Evolutionary conservation across 2,888 invertebrate genomes (phyloP), one percentile per base, ranked within the genome.

Genomic region (Drosophila crucigera): DNA sequence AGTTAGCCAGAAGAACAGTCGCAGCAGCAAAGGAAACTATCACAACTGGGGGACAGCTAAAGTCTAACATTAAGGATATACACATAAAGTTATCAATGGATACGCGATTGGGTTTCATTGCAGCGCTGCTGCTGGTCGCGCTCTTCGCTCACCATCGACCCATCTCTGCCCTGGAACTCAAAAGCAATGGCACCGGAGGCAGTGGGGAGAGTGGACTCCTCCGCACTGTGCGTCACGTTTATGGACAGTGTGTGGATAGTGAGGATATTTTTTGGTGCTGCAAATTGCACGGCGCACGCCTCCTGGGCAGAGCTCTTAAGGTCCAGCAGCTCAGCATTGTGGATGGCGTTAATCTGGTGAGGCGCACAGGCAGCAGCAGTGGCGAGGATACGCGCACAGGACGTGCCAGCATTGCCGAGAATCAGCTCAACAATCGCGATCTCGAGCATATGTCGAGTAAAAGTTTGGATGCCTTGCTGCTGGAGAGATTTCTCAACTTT

Each of bases 211-310:
- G 89, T 68, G 91, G 92, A 14, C 66, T 93, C 22, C 71, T 92
- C 28, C 91, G 91, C 62, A 92, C 91, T 0, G 68, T 93, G n/a
- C 90, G 91, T n/a, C 93, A 93, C 62, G 86, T 93, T 4, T 93
- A 92, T 66, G 88, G 83, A 30, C 95, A 95, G 90, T 96, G 96
- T 91, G 94, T 95, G 80, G 94, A 94, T 73, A 95, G 95, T 54
- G 94, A 95, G 75, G 95, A 96, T 87, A 94, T 96, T 61, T 93
- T 95, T 80, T 95, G 95, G 94, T 97, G 96, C 91, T 94, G 96
- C 82, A 96, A 96, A 93, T 94, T 96, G 65, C 95, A 96, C 91
- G 95, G 96, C 0, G 94, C 95, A 0, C 96, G 95, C 89, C 93
- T 96, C 49, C 94, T 95, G 19, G 95, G 96, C 74, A 94, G 96